These are phyloP conservation scores for Drosophila flavopinicola DNA, from an alignment of 2,888 invertebrate species.

Conservation along the genomic window DNA sequence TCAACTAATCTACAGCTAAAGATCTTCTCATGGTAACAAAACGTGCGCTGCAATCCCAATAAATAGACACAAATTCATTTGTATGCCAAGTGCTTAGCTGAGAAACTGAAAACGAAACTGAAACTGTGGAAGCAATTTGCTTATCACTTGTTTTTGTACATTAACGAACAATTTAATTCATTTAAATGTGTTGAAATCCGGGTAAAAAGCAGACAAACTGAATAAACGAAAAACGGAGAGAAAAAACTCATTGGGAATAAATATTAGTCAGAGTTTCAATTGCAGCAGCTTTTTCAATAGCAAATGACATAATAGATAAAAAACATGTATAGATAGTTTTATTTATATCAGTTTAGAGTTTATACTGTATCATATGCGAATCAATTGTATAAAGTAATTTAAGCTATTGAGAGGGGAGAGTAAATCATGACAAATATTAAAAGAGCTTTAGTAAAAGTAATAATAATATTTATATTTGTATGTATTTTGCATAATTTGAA, in stretches of 20 bases:
- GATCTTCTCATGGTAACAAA: constrained; percentile 23
- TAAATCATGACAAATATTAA: too few species aligned
- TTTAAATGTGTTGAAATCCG: constrained; percentile 19
- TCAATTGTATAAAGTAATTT: too few species aligned
- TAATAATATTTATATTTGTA: too few species aligned
- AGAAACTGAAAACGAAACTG: constrained; percentile 1
- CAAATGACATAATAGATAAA: neutral
- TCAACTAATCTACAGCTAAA: constrained; percentile 30
- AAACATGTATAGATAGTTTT: too few species aligned
- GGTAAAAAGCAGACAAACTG: neutral
- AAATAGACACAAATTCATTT: constrained; percentile 28
- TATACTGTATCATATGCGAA: too few species aligned
- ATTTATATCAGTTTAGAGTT: too few species aligned
- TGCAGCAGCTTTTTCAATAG: neutral
- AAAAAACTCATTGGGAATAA: neutral
- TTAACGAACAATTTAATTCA: constrained; percentile 23
- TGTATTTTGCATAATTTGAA: too few species aligned
- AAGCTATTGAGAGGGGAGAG: too few species aligned
- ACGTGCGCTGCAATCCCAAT: constrained; percentile 27
- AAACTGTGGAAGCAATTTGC: constrained; percentile 11
- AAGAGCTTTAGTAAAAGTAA: too few species aligned
- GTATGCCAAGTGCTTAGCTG: constrained; percentile 28
- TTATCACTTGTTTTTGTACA: constrained; percentile 17
- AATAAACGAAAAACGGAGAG: neutral
- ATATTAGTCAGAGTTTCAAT: neutral